Percentiles rank a stretch among this genome's conserved stretches.
Conservation (phyloP, 2,888 invertebrate species). For the Thereva unica region DNA sequence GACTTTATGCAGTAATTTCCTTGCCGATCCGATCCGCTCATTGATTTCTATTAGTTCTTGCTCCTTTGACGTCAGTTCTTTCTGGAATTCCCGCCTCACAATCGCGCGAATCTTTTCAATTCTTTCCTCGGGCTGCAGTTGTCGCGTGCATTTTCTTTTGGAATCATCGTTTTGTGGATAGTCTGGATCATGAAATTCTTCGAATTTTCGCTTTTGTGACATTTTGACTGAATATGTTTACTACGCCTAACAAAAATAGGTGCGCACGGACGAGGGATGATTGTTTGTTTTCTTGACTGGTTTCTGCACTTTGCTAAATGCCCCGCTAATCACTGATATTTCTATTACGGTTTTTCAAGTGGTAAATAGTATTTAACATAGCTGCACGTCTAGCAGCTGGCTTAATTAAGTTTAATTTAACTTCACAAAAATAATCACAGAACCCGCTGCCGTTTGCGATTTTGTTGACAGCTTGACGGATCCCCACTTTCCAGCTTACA, state of each 20-base stretch:
- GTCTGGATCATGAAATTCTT: slow-evolving; percentile 67
- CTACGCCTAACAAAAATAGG: neutral
- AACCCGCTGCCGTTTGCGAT: too few relatives aligned
- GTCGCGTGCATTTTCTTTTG: slow-evolving; percentile 3
- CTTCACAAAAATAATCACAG: too few relatives aligned
- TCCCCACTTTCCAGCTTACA: too few relatives aligned
- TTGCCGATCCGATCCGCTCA: slow-evolving; percentile 64
- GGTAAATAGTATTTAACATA: too few relatives aligned
- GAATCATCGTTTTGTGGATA: slow-evolving; percentile 57
- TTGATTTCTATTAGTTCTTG: slow-evolving; percentile 73
- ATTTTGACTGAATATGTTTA: slow-evolving; percentile 23
- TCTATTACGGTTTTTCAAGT: too few relatives aligned
- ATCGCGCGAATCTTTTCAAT: slow-evolving; percentile 64
- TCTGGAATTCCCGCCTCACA: slow-evolving; percentile 72
- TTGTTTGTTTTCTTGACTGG: too few relatives aligned
- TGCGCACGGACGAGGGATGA: too few relatives aligned
- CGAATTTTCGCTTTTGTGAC: slow-evolving; percentile 53
- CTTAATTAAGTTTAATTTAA: too few relatives aligned
- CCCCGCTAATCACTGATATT: too few relatives aligned
- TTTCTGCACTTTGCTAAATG: too few relatives aligned
- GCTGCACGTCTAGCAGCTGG: too few relatives aligned
- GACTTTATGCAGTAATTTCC: slow-evolving; percentile 64
- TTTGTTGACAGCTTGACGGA: too few relatives aligned
- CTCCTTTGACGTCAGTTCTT: slow-evolving; percentile 70
- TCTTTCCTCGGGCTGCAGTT: slow-evolving; percentile 54